Base-by-base conservation (phyloP, 2,113 vertebrate genomes). In the Dicentrarchus labrax region DNA sequence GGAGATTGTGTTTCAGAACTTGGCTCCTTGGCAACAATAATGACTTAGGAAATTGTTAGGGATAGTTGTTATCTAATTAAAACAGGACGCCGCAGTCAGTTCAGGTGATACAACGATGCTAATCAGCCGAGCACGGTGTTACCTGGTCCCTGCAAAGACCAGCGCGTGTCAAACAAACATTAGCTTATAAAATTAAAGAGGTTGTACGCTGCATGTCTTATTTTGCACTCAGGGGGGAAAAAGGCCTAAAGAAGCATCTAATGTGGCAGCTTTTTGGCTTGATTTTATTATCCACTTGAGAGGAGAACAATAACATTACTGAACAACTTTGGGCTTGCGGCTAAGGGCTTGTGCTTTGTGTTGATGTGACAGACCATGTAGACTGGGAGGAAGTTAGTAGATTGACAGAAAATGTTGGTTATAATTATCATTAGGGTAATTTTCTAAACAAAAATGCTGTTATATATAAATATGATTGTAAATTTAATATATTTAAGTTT, bases 31-130 rank as follows among this genome's bases (percentile, higher is more conserved):
- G 78, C 77, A 89, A 75, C 51, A 81, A 71, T 73, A 66, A 76
- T 73, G 84, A 87, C 82, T 78, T 17, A 61, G 54, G 61, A 76
- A 77, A 78, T 74, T 84, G 81, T 65, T 60, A 43, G 17, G 60
- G 69, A 75, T 78, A 59, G 47, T 60, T 38, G 45, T 78, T 80
- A 61, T 87, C 74, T 86, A 90, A 89, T 91, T 87, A 88, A 80
- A 81, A 57, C 17, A 21, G 53, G 78, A 48, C 1, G 8, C 69
- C 10, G n/a, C 21, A 51, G 77, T 85, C 81, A 78, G 69, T 78
- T 77, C 83, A 80, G 53, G 56, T 74, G 39, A 36, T 47, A 54
- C 21, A 13, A 43, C 12, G 2, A 15, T 38, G 71, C 79, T 79
- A 80, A 76, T 78, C n/a, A 78, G 72, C 62, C 19, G 24, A 81